These are phyloP conservation scores for Esox niger DNA, from an alignment of 2,113 vertebrate genomes.

Conservation along the genomic window DNA sequence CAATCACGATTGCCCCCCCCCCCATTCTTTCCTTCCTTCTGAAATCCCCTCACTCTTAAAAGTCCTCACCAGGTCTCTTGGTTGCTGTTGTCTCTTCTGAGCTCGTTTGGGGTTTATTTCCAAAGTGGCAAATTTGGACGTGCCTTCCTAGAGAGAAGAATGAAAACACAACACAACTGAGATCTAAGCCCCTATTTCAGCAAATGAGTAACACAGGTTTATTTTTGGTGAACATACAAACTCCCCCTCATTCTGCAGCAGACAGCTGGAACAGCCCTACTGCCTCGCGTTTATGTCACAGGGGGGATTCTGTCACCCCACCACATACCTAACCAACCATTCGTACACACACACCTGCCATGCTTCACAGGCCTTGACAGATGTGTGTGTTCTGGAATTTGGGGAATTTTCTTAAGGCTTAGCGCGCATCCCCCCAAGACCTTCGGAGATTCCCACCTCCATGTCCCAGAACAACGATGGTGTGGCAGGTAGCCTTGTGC, in stretches of 20 bases:
- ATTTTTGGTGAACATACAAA: not conserved
- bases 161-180: not conserved
- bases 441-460: too few relatives aligned
- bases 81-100: constrained; percentile 88
- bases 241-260: not conserved
- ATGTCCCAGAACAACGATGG: too few relatives aligned
- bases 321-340: too few relatives aligned
- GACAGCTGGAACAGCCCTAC: too few relatives aligned
- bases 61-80: constrained; percentile 82
- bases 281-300: not conserved
- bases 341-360: not conserved
- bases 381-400: too few relatives aligned
- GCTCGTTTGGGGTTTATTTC: constrained; percentile 94
- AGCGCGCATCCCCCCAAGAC: too few relatives aligned
- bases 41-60: not conserved
- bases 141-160: constrained; percentile 83
- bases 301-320: too few relatives aligned
- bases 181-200: too few relatives aligned
- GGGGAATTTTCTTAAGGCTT: too few relatives aligned
- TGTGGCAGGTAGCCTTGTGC: too few relatives aligned
- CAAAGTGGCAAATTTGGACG: constrained; percentile 95
- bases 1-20: not conserved
- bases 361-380: not conserved
- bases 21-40: not conserved
- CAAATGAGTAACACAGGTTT: too few relatives aligned